Evolutionary conservation across 2,797 vertebrate genomes (phyloP), one percentile per base, ranked within the genome.

Genomic region (Chrosomus eos): DNA sequence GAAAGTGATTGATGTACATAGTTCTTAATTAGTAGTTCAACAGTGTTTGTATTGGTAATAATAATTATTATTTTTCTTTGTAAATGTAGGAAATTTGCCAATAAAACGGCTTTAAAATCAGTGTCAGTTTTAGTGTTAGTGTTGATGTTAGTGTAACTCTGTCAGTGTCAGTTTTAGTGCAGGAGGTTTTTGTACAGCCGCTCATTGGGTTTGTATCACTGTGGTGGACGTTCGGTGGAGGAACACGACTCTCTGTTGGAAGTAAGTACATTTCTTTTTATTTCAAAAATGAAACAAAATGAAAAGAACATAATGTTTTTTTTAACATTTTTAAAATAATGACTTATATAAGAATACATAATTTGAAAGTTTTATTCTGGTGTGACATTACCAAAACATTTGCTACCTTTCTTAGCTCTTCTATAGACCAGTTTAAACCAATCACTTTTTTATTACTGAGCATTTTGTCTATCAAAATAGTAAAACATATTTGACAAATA

Each of bases 231-330:
- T 87, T 87, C 26, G 79, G 73, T 31, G 79, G 86, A 9, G 86
- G 86, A 10, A 87, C 86, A 5, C 67, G 8, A 66, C 64, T 87
- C 68, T 67, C 74, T 1, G 66, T 87, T 72, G 86, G 78, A 40
- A 4, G 10, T 33, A 70, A 82, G 82, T 84, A 67, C 33, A 74
- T 45, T 6, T 75, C 2, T 48, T 5, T 48, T 36, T 36, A 36
- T 36, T 36, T 6, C 0, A 14, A 36, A 40, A 40, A 70, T 23
- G 0, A 70, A 70, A 70, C 33, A 16, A 0, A 28, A 72, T 45
- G 16, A 28, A 4, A 72, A 16, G 40, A 5, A 18, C 11, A 70
- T 1, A 0, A 14, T 40, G 0, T 48, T 5, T 36, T 36, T 36
- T 5, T 48, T 48, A 5, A 36, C 3, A 33, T 48, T 51, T 51